Evolutionary conservation across 2,113 vertebrate genomes (phyloP).

Genomic region (Atherinomorus stipes): DNA sequence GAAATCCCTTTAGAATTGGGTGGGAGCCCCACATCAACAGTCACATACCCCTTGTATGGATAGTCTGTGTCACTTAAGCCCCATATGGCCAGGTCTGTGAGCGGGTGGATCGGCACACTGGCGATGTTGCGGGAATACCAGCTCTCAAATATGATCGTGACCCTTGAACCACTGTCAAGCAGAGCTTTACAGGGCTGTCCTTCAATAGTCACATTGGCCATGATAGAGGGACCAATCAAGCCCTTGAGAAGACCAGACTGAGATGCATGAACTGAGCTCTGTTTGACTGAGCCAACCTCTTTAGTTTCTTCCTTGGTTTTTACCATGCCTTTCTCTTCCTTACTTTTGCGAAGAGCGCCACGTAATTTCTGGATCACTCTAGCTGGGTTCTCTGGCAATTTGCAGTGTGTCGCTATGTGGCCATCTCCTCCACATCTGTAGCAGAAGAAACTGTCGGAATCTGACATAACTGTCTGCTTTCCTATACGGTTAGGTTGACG

Average conservation of each 20-base stretch:
- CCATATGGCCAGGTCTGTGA: conserved; percentile 17
- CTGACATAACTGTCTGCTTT: neutral
- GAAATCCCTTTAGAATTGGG: neutral
- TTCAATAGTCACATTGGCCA: conserved; percentile 4
- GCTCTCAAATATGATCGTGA: conserved; percentile 20
- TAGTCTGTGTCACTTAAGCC: conserved; percentile 19
- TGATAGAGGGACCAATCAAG: conserved; percentile 5
- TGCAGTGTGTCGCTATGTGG: neutral
- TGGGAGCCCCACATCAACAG: conserved; percentile 8
- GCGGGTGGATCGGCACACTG: neutral
- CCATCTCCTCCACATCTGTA: neutral
- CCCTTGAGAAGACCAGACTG: conserved; percentile 2
- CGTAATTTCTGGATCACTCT: neutral
- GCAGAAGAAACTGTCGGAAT: neutral
- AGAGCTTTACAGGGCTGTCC: conserved; percentile 11
- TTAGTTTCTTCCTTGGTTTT: no score
- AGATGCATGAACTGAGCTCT: neutral
- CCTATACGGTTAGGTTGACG: no score
- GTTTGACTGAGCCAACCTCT: neutral
- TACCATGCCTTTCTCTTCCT: neutral
- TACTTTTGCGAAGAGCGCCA: neutral
- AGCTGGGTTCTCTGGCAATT: neutral
- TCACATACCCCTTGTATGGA: conserved; percentile 14
- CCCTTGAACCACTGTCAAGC: conserved; percentile 10
- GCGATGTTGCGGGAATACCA: conserved; percentile 1